Percentiles rank a stretch among this genome's conserved stretches.
phyloP scores from a whole-genome alignment of 1,140 invertebrate species.

The Eriocheir sinensis region DNA sequence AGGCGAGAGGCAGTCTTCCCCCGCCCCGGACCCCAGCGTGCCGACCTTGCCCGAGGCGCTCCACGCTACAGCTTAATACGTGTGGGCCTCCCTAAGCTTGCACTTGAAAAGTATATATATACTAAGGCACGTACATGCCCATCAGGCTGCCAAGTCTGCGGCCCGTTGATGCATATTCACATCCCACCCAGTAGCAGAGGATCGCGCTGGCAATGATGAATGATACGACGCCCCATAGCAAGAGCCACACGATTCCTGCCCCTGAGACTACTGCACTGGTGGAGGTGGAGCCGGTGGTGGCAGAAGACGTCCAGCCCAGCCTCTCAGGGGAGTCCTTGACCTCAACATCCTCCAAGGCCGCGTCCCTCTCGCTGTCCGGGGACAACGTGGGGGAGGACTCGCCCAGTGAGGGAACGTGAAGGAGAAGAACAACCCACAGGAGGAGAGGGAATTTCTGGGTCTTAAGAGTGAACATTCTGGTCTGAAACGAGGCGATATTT shows the following conservation, averaged over 20 bases:
- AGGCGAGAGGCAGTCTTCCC: not conserved
- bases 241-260: conserved; percentile 75
- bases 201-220: conserved; percentile 69
- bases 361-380: conserved; percentile 25
- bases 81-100: not conserved
- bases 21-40: not conserved
- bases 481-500: conserved; percentile 63
- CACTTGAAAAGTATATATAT: not conserved
- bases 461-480: conserved; percentile 72
- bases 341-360: conserved; percentile 57
- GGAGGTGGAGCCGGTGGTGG: conserved; percentile 60
- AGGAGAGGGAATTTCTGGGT: conserved; percentile 66
- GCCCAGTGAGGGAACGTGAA: conserved; percentile 65
- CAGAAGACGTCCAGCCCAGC: conserved; percentile 52
- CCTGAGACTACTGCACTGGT: conserved; percentile 72
- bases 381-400: conserved; percentile 13
- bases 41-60: not conserved
- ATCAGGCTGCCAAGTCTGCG: conserved; percentile 59
- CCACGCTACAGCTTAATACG: not conserved
- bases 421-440: conserved; percentile 55
- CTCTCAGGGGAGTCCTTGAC: conserved; percentile 59
- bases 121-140: conserved; percentile 68
- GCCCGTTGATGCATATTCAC: conserved; percentile 68
- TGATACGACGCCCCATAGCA: conserved; percentile 71
- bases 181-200: conserved; percentile 74